Evolutionary conservation across 2,888 invertebrate genomes (phyloP), one percentile per base, ranked within the genome.

Genomic region (Diaphora mendica): DNA sequence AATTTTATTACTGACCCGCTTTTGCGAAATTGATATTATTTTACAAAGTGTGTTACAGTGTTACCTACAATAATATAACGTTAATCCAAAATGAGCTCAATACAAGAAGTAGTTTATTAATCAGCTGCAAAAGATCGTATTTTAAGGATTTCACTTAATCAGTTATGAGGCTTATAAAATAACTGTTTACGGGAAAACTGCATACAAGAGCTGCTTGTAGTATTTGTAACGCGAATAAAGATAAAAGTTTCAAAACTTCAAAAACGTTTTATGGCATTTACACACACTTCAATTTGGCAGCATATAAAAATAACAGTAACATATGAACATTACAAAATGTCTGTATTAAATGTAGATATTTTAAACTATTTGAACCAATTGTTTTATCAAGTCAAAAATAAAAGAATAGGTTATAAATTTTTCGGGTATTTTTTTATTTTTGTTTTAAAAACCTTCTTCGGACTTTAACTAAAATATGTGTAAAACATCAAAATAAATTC

Each of bases 1-100:
- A 76, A 80, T 80, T 77, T 78, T 26, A 66, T 72, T 71, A 77
- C 68, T 77, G 78, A 73, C 73, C 76, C 71, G 73, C 70, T 82
- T 77, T 72, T 72, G 64, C 39, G 42, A 74, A 71, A 82, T 81
- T 74, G 76, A 72, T 76, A 71, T 73, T 76, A 72, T 72, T 48
- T 64, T 23, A 35, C 42, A 67, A 65, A 68, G 39, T 55, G 64
- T 71, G 69, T 77, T 71, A 73, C 64, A 35, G 35, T 71, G 55
- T 62, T 72, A 75, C 73, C 44, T 44, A 64, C 39, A 64, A 44
- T 55, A 44, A 55, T n/a, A 65, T 48, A 62, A 26, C 55, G 17
- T 26, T 62, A 30, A 62, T 62, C 62, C 30, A 17, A 30, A 30
- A 30, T 30, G 17, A 62, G 26, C 7, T 62, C 62, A 30, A 17